Percentiles rank a stretch among this genome's conserved stretches.
phyloP scores from a whole-genome alignment of 2,888 invertebrate genomes.

The Macrophya alboannulata region DNA sequence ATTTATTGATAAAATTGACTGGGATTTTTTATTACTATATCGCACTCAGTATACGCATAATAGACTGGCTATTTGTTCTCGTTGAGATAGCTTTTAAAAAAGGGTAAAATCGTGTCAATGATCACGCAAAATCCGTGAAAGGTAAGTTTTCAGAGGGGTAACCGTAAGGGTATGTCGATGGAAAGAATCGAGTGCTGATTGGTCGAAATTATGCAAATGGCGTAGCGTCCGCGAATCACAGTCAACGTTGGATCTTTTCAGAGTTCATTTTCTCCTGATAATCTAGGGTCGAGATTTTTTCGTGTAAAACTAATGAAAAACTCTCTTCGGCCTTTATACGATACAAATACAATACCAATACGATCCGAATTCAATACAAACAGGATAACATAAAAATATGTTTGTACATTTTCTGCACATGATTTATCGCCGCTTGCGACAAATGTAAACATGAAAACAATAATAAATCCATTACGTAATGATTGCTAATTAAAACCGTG shows the following conservation, averaged over 20 bases:
- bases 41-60: background rate
- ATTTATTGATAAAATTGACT: background rate
- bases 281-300: background rate
- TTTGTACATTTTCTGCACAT: background rate
- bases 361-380: background rate
- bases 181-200: background rate
- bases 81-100: background rate
- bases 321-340: background rate
- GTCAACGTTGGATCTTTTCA: background rate
- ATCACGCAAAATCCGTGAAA: background rate
- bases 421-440: background rate
- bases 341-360: background rate
- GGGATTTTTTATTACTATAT: background rate
- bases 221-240: background rate
- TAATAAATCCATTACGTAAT: constrained; percentile 32
- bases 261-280: constrained; percentile 9
- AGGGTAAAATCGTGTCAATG: background rate
- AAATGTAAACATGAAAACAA: constrained; percentile 6
- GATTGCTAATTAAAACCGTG: constrained; percentile 17
- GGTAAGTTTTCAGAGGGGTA: background rate
- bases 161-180: background rate
- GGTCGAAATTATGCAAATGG: background rate
- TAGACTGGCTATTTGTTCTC: background rate
- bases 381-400: constrained; percentile 3
- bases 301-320: background rate